Evolutionary conservation across 2,797 vertebrate species (phyloP).

Genomic region (Hemitrygon akajei): DNA sequence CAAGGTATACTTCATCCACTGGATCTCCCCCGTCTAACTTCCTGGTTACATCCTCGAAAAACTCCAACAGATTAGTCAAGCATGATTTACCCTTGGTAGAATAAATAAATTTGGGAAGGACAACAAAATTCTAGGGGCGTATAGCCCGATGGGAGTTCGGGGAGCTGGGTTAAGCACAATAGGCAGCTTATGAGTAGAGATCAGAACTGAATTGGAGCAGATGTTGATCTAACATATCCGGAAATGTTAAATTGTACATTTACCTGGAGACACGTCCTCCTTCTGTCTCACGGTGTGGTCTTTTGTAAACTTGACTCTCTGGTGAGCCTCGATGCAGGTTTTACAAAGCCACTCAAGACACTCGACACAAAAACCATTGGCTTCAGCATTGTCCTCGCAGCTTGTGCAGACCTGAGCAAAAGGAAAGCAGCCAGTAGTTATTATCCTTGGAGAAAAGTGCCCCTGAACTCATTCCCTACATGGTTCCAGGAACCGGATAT

Average conservation of each 20-base stretch:
- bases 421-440: not conserved
- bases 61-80: too few species aligned
- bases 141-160: too few species aligned
- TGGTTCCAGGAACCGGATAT: not conserved
- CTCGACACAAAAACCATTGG: conserved; percentile 90
- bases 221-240: too few species aligned
- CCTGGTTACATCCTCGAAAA: too few species aligned
- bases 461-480: not conserved
- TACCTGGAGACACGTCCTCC: conserved; percentile 93
- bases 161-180: too few species aligned
- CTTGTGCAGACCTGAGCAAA: conserved; percentile 81
- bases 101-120: too few species aligned
- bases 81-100: too few species aligned
- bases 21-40: too few species aligned
- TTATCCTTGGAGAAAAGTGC: not conserved
- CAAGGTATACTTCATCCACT: too few species aligned
- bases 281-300: conserved; percentile 95
- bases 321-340: conserved; percentile 92
- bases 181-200: too few species aligned
- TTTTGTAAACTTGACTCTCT: conserved; percentile 94
- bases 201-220: not conserved
- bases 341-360: conserved; percentile 95
- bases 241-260: not conserved
- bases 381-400: conserved; percentile 96
- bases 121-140: too few species aligned